These are phyloP conservation scores for Octonoba sinensis DNA, from an alignment of 2,888 invertebrate genomes.

Conservation along the genomic window DNA sequence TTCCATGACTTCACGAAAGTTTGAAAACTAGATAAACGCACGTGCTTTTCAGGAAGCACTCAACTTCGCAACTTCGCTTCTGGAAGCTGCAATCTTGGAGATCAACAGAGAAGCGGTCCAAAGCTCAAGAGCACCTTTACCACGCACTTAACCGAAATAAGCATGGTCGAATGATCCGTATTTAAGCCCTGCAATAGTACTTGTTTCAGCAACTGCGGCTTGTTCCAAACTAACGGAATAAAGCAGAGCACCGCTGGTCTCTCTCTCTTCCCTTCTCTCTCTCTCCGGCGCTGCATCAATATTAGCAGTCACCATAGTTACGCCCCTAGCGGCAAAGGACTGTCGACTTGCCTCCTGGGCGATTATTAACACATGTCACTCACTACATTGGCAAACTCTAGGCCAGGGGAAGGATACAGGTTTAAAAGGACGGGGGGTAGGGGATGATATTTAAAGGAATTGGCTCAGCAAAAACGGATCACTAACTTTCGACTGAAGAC, in stretches of 20 bases:
- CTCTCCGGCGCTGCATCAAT: constrained; percentile 52
- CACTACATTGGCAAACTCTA: constrained; percentile 24
- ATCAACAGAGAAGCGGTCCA: background rate
- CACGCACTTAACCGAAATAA: constrained; percentile 4
- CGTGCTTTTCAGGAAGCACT: no score
- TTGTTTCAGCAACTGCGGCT: constrained; percentile 26
- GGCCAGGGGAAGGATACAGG: background rate
- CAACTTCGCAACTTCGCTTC: no score
- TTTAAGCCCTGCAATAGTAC: constrained; percentile 1
- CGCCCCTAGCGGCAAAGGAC: constrained; percentile 60
- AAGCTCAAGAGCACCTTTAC: background rate
- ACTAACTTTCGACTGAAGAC: no score
- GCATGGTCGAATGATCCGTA: constrained; percentile 27
- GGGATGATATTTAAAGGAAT: background rate
- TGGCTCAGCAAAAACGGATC: no score
- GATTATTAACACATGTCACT: constrained; percentile 64
- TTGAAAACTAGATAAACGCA: no score
- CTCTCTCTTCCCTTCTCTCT: constrained; percentile 28
- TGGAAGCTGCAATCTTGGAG: no score
- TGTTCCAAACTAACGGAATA: constrained; percentile 32
- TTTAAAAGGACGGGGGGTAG: background rate
- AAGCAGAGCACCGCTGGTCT: constrained; percentile 30
- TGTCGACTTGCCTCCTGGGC: constrained; percentile 56
- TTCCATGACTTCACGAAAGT: no score
- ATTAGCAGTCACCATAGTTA: constrained; percentile 62